Conservation (phyloP, 2,797 vertebrate species). For the Cynopterus sphinx region DNA sequence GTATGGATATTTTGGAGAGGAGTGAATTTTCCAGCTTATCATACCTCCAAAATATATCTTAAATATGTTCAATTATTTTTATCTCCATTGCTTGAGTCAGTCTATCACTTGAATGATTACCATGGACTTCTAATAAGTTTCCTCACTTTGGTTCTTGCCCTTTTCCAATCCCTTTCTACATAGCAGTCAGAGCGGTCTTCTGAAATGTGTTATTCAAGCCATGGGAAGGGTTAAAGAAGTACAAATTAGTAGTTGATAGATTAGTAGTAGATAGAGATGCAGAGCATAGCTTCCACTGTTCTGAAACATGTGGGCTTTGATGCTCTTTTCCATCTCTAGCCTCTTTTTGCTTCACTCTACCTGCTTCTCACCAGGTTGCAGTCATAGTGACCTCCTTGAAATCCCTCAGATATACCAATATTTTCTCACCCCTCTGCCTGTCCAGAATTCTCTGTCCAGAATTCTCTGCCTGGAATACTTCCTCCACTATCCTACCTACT, state of each 20-base stretch:
- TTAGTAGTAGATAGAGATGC: too few relatives aligned
- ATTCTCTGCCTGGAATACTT: neutral
- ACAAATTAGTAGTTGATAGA: too few relatives aligned
- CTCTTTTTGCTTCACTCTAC: neutral
- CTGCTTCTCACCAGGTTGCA: neutral
- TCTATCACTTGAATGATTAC: neutral
- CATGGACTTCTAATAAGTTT: neutral
- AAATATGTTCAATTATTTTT: neutral
- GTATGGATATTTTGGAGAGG: neutral
- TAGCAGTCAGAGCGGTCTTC: too few relatives aligned
- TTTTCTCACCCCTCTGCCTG: neutral
- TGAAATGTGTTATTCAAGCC: too few relatives aligned
- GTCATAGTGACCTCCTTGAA: neutral
- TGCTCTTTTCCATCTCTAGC: neutral
- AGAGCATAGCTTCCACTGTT: neutral
- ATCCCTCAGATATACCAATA: neutral
- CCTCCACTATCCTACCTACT: neutral
- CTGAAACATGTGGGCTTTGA: neutral
- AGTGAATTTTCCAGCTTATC: neutral
- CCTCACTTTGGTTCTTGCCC: neutral
- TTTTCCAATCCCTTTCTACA: neutral
- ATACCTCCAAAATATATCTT: neutral
- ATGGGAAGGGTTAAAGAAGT: too few relatives aligned
- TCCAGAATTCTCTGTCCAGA: neutral
- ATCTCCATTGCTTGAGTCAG: neutral